phyloP scores from a whole-genome alignment of 2,797 vertebrate genomes.

The Macropus fuliginosus region DNA sequence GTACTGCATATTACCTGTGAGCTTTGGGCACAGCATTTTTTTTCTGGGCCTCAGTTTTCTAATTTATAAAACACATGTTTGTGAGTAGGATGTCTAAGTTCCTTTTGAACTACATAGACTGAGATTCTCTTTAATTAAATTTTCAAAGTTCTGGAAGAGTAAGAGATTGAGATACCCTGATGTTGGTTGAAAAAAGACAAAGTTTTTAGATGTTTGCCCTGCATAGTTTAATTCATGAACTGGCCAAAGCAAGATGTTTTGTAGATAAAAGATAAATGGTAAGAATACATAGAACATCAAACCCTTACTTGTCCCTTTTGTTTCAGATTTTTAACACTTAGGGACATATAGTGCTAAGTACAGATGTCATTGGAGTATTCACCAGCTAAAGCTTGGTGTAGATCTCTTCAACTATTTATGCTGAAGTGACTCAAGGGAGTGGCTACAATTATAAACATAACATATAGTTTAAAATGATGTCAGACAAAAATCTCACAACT shows the following conservation, averaged over 20 bases:
- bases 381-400: not conserved
- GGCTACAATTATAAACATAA: not conserved
- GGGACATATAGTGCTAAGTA: not conserved
- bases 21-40: no score
- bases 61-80: not conserved
- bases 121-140: not conserved
- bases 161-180: not conserved
- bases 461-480: not conserved
- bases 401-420: not conserved
- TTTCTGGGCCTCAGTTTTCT: no score
- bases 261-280: not conserved
- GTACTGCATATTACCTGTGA: no score
- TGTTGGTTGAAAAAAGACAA: no score
- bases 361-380: not conserved
- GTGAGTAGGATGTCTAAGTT: not conserved
- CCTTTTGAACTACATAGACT: not conserved
- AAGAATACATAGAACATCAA: not conserved
- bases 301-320: not conserved
- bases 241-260: not conserved
- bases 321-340: not conserved
- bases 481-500: not conserved
- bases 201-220: no score
- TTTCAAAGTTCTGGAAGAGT: not conserved
- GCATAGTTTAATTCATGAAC: not conserved
- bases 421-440: not conserved